Percentiles rank a stretch among this genome's conserved stretches.
Conservation (phyloP, 1,140 invertebrate genomes). For the Ridgeia piscesae region DNA sequence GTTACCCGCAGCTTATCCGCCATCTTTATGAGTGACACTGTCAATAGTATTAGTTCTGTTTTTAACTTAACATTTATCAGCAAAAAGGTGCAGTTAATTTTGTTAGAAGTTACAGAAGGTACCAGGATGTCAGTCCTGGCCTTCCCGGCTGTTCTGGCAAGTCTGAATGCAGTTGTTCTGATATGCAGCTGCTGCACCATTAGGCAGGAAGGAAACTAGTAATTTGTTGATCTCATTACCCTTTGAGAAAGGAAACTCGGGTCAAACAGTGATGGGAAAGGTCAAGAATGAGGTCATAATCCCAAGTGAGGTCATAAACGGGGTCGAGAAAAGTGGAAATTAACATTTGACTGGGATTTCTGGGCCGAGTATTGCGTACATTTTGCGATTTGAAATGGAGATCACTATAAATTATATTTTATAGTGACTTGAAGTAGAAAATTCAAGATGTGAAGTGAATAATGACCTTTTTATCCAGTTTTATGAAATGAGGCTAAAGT, state of each 20-base stretch:
- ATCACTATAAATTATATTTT: too few relatives aligned
- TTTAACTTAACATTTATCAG: background rate
- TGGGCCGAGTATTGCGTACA: too few relatives aligned
- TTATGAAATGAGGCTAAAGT: too few relatives aligned
- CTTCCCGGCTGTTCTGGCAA: background rate
- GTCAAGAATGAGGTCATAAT: background rate
- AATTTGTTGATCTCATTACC: constrained; percentile 1
- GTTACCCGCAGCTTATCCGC: too few relatives aligned
- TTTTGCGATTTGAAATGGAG: too few relatives aligned
- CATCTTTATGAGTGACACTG: too few relatives aligned
- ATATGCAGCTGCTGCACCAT: background rate
- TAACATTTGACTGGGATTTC: too few relatives aligned
- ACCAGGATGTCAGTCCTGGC: background rate
- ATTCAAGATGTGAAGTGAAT: too few relatives aligned
- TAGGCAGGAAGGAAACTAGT: background rate
- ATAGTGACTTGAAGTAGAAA: too few relatives aligned
- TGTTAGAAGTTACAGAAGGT: background rate
- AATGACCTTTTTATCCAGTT: too few relatives aligned
- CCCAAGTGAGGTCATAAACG: too few relatives aligned
- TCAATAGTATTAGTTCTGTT: background rate
- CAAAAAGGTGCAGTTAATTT: background rate
- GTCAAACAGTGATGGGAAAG: background rate
- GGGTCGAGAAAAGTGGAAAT: too few relatives aligned
- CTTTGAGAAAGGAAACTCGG: background rate
- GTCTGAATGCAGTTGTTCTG: background rate